Conservation (phyloP, 2,888 invertebrate species). For the Nephrotoma flavescens region DNA sequence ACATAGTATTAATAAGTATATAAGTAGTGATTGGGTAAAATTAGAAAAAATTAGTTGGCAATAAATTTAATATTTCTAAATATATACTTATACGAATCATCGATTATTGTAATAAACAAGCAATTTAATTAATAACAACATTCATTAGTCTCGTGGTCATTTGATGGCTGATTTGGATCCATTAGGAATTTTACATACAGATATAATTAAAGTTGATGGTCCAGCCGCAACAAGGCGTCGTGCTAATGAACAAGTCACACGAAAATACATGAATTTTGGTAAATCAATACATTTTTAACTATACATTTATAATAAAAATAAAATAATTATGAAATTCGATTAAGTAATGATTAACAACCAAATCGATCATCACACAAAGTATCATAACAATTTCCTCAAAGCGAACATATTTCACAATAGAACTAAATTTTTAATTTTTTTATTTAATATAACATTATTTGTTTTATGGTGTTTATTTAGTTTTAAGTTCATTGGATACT, state of each 20-base stretch:
- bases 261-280: conserved; percentile 15
- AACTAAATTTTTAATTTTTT: neutral
- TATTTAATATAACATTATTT: neutral
- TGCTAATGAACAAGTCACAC: conserved; percentile 26
- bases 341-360: neutral
- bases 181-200: conserved; percentile 42
- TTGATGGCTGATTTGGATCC: conserved; percentile 73
- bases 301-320: neutral
- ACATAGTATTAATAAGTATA: neutral
- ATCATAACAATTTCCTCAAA: neutral
- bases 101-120: neutral
- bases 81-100: neutral
- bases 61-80: neutral
- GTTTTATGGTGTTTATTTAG: neutral
- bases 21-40: neutral
- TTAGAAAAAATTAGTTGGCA: neutral
- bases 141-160: conserved; percentile 61
- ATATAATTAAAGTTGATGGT: conserved; percentile 16
- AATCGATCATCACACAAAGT: neutral
- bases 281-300: conserved; percentile 7
- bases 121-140: neutral
- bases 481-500: neutral
- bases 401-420: neutral
- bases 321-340: neutral
- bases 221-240: conserved; percentile 28